Evolutionary conservation across 1,140 invertebrate species (phyloP).

Genomic region (Phthorimaea operculella): DNA sequence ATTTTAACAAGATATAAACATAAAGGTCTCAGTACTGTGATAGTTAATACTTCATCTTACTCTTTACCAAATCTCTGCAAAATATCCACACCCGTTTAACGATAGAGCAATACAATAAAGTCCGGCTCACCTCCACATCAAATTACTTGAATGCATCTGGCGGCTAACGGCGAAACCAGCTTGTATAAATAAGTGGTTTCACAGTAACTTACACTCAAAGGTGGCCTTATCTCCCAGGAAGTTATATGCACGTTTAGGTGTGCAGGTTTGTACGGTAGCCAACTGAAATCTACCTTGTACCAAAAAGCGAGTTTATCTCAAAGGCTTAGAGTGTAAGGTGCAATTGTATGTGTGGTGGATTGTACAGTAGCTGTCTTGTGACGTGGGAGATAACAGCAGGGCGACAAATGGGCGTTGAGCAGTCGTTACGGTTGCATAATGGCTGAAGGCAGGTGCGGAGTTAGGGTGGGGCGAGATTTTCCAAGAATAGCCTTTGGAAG

Average conservation of each 20-base stretch:
- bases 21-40: no score
- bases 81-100: not conserved
- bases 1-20: not conserved
- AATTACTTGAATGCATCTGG: not conserved
- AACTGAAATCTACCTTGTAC: no score
- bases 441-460: not conserved
- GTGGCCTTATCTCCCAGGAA: not conserved
- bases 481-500: no score
- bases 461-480: not conserved
- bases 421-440: conserved; percentile 1
- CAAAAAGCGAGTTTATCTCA: no score
- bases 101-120: not conserved
- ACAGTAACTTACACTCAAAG: not conserved
- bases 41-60: no score
- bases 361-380: not conserved
- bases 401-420: not conserved
- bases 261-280: no score
- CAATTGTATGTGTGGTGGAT: no score
- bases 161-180: not conserved
- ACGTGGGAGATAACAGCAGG: not conserved
- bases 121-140: not conserved
- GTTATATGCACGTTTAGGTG: no score
- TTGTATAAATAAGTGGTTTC: not conserved
- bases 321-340: no score
- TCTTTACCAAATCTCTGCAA: not conserved